Conservation (phyloP, 2,888 invertebrate species). For the Cordilura impudica region DNA sequence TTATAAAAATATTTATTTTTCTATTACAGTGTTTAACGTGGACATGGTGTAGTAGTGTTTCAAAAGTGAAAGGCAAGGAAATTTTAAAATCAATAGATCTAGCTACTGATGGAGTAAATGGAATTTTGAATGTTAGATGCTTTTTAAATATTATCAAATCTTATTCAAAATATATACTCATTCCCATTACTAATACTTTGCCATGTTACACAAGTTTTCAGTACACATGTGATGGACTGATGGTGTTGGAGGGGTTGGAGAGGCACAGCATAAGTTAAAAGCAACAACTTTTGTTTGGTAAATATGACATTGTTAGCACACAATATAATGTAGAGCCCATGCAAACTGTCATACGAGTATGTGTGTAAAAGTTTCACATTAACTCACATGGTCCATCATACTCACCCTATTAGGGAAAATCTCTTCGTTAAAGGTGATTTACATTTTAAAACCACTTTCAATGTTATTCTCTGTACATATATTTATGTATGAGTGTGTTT, state of each 20-base stretch:
- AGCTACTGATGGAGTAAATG: slow-evolving; percentile 29
- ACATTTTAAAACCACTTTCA: slow-evolving; percentile 31
- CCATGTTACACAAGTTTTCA: neutral
- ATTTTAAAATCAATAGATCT: slow-evolving; percentile 49
- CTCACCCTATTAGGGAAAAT: slow-evolving; percentile 8
- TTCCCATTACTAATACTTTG: neutral
- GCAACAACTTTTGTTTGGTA: slow-evolving; percentile 18
- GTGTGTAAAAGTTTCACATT: neutral
- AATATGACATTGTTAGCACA: slow-evolving; percentile 58
- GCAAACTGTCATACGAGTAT: neutral
- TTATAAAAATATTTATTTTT: no score
- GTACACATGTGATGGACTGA: neutral
- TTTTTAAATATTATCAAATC: slow-evolving; percentile 59
- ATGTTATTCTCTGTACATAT: neutral
- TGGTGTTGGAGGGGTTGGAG: neutral
- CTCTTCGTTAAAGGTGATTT: slow-evolving; percentile 40
- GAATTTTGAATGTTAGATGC: slow-evolving; percentile 33
- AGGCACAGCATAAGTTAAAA: slow-evolving; percentile 12
- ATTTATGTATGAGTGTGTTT: no score
- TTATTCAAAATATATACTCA: slow-evolving; percentile 44
- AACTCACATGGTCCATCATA: neutral
- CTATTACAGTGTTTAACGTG: neutral
- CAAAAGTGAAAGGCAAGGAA: neutral
- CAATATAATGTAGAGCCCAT: slow-evolving; percentile 53
- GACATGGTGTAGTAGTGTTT: slow-evolving; percentile 1